These are phyloP conservation scores for Drosophila monieri DNA, from an alignment of 2,888 invertebrate species.

Conservation along the genomic window DNA sequence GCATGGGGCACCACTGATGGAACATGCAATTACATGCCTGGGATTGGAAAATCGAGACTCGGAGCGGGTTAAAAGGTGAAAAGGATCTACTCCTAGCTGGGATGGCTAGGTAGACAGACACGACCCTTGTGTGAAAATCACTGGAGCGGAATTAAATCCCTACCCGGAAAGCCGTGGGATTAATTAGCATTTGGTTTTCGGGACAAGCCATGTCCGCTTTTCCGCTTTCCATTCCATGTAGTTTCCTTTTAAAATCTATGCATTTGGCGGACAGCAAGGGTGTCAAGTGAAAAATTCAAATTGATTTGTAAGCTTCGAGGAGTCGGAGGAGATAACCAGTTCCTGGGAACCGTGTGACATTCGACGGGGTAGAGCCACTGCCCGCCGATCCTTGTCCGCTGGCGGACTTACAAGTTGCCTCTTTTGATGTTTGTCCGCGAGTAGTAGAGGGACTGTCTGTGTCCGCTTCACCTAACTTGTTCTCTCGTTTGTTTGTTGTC, in stretches of 20 bases:
- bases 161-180: conserved; percentile 53
- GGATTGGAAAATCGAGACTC: conserved; percentile 61
- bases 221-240: conserved; percentile 6
- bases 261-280: conserved; percentile 30
- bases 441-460: conserved; percentile 9
- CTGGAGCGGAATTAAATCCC: conserved; percentile 61
- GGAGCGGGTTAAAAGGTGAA: conserved; percentile 28
- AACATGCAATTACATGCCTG: conserved; percentile 76
- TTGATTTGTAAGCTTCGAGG: conserved; percentile 65
- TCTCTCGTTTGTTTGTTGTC: conserved; percentile 39
- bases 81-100: neutral
- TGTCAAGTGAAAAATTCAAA: conserved; percentile 70
- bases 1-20: conserved; percentile 32
- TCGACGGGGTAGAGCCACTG: conserved; percentile 34
- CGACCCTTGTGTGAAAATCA: conserved; percentile 73
- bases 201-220: conserved; percentile 22
- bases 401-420: conserved; percentile 53
- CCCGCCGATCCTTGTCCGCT: conserved; percentile 47
- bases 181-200: conserved; percentile 74
- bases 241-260: conserved; percentile 36
- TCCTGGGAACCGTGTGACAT: conserved; percentile 25
- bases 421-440: conserved; percentile 56
- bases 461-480: conserved; percentile 43
- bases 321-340: conserved; percentile 34
- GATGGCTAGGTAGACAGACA: conserved; percentile 19